phyloP scores from a whole-genome alignment of 2,888 invertebrate genomes.

The Rotaria socialis region DNA sequence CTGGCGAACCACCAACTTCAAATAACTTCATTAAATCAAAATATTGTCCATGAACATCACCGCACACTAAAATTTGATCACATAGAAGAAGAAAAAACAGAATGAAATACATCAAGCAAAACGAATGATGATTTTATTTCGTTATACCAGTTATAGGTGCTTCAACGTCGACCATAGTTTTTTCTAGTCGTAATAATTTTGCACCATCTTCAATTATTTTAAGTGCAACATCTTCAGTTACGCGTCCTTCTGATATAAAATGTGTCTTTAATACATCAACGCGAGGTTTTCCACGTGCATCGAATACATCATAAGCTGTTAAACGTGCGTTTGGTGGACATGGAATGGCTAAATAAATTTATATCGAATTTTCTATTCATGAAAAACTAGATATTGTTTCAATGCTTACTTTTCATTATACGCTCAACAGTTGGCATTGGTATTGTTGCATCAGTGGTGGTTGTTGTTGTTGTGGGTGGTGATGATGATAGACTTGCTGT shows the following conservation, averaged over 20 bases:
- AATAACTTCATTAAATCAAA: constrained; percentile 99
- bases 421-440: constrained; percentile 8
- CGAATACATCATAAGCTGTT: constrained; percentile 91
- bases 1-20: constrained; percentile 96
- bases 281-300: constrained; percentile 83
- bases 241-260: constrained; percentile 90
- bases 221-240: constrained; percentile 88
- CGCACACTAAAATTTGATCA: constrained; percentile 74
- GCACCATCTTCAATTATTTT: constrained; percentile 91
- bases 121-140: no score
- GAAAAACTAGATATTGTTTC: background rate
- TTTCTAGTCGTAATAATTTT: constrained; percentile 82
- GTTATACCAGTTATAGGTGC: constrained; percentile 86
- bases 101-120: no score
- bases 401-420: background rate
- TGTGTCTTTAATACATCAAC: constrained; percentile 93
- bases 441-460: background rate
- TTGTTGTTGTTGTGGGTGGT: background rate
- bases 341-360: constrained; percentile 61
- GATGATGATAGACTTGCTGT: background rate
- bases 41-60: constrained; percentile 99
- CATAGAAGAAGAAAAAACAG: background rate
- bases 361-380: no score
- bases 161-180: constrained; percentile 99
- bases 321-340: constrained; percentile 97